Percentiles rank a stretch among this genome's conserved stretches.
Evolutionary conservation across 1,140 invertebrate genomes (phyloP).

Genomic region (Pseudomyrmex pallidus): DNA sequence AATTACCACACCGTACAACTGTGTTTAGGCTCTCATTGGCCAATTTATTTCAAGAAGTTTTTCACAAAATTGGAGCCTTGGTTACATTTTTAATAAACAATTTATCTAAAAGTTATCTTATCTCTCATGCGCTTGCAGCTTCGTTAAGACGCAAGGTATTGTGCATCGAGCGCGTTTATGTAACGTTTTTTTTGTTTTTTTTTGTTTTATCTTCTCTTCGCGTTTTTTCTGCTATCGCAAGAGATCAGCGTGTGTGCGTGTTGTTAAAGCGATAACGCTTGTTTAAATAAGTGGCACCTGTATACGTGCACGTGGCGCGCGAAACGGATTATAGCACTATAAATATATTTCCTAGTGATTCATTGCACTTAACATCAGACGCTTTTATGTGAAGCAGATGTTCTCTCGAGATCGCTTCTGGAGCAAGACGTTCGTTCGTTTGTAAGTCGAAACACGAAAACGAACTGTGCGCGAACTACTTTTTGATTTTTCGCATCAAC

Average conservation of each 20-base stretch:
- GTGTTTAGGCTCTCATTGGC: no score
- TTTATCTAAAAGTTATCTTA: neutral
- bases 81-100: neutral
- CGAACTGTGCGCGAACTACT: neutral
- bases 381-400: neutral
- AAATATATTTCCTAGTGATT: slow-evolving; percentile 31
- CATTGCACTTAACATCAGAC: neutral
- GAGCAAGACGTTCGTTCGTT: neutral
- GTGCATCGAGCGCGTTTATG: neutral
- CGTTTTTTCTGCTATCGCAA: neutral
- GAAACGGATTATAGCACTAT: slow-evolving; percentile 12
- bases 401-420: neutral
- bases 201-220: neutral
- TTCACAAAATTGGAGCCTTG: no score
- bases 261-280: slow-evolving; percentile 1
- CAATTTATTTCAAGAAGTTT: no score
- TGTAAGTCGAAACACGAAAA: neutral
- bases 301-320: neutral
- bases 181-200: neutral
- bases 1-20: no score
- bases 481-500: neutral
- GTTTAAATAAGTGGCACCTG: neutral
- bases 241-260: no score
- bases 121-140: neutral
- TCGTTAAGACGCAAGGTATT: neutral